Conservation (phyloP, 2,113 vertebrate genomes). For the Alectura lathami region DNA sequence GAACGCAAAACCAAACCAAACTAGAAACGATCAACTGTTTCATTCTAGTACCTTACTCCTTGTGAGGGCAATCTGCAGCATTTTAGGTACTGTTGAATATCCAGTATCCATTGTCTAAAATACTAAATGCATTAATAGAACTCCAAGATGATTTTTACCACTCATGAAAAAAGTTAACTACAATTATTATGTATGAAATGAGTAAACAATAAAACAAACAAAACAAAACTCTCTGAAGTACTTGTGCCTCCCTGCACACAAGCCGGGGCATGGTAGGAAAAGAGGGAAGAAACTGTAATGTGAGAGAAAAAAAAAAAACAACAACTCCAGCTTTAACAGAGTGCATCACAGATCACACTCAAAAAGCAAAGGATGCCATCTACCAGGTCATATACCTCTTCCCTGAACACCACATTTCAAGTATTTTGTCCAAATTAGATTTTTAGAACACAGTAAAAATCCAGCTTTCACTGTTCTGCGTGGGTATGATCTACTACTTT, state of each 20-base stretch:
- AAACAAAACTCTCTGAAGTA: background rate
- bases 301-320: background rate
- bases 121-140: background rate
- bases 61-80: background rate
- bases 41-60: background rate
- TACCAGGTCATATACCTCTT: background rate
- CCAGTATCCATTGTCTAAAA: background rate
- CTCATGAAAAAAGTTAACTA: background rate
- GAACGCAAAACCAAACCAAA: background rate
- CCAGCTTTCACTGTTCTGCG: background rate
- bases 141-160: background rate
- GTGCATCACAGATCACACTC: background rate
- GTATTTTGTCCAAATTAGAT: background rate
- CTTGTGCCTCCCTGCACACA: background rate
- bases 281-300: fast-evolving
- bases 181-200: background rate
- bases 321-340: background rate
- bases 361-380: background rate
- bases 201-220: background rate
- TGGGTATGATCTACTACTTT: background rate
- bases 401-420: background rate
- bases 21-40: background rate
- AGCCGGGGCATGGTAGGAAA: too few relatives aligned
- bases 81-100: background rate
- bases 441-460: background rate